Conservation (phyloP, 2,797 vertebrate genomes). For the Thamnophis elegans region DNA sequence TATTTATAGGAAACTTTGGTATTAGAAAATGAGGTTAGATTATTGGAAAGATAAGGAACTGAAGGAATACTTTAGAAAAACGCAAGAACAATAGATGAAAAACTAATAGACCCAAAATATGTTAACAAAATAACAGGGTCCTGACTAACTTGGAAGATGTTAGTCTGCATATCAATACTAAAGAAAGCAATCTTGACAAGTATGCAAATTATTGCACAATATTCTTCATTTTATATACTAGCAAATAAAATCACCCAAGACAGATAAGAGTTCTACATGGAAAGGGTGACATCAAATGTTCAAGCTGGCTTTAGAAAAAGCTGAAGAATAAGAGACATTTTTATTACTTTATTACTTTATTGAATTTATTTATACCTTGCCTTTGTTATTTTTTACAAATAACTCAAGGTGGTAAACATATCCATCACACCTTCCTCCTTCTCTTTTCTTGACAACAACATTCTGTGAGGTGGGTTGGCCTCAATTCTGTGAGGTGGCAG, state of each 20-base stretch:
- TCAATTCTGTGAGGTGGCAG: not conserved
- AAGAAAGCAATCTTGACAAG: not conserved
- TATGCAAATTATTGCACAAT: not conserved
- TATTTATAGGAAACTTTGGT: not conserved
- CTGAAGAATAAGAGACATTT: not conserved
- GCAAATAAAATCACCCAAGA: not conserved
- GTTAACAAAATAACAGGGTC: not conserved
- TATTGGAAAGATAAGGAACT: not conserved
- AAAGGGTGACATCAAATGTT: not conserved
- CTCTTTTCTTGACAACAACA: not conserved
- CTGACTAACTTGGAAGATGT: not conserved
- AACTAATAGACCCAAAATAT: not conserved
- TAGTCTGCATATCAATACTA: not conserved
- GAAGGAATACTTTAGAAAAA: not conserved
- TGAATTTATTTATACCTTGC: not conserved
- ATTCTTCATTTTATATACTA: not conserved
- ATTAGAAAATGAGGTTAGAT: not conserved
- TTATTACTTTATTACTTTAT: not conserved
- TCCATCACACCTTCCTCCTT: not conserved
- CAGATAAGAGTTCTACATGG: not conserved
- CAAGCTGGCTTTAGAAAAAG: not conserved
- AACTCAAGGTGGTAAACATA: not conserved
- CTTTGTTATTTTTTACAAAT: not conserved
- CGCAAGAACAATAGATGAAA: not conserved
- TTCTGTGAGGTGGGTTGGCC: not conserved